Base-by-base conservation (phyloP, 2,888 invertebrate genomes). In the Cephus sareptanus region DNA sequence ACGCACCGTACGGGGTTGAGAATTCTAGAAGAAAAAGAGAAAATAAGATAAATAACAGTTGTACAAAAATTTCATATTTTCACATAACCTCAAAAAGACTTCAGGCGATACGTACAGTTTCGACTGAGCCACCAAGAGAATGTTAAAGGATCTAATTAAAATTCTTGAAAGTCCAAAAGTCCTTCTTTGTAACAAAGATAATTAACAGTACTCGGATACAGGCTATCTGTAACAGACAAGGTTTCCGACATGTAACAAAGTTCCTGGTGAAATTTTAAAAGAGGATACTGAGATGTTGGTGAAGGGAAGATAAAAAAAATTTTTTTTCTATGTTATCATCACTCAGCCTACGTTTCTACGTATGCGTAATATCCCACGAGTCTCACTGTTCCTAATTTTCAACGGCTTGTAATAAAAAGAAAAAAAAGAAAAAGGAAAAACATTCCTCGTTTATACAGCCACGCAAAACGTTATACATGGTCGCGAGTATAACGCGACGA, bases 401-500 rank as follows among this genome's bases (percentile, higher is more conserved):
- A 56, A 23, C 40, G 40, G 56, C 23, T 23, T 23, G 23, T 23
- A 56, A 2, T 23, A 23, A 56, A 56, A 40, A 1, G 15, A 40
- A 37, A 15, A 15, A 37, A 40, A 15, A 40, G 15, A 40, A 40
- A 37, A 40, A 15, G 15, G 15, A 6, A 9, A 56, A 56, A 23
- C 56, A 56, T 56, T 56, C 56, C 56, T 23, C 23, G 56, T 56
- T 56, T 9, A 23, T 23, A 56, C 9, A 23, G 56, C 23, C 77
- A 76, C 81, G 78, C 75, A 81, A 85, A 85, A 84, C 79, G 81
- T 82, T 83, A 83, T 85, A 83, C 84, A 83, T 79, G 75, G 77
- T 77, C 74, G 79, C 77, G 71, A 73, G 71, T 37, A 69, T 73
- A 75, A 79, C 79, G 78, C 83, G 85, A 83, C 83, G 85, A 84